phyloP scores from a whole-genome alignment of 2,888 invertebrate species.

The Macropis europaea region DNA sequence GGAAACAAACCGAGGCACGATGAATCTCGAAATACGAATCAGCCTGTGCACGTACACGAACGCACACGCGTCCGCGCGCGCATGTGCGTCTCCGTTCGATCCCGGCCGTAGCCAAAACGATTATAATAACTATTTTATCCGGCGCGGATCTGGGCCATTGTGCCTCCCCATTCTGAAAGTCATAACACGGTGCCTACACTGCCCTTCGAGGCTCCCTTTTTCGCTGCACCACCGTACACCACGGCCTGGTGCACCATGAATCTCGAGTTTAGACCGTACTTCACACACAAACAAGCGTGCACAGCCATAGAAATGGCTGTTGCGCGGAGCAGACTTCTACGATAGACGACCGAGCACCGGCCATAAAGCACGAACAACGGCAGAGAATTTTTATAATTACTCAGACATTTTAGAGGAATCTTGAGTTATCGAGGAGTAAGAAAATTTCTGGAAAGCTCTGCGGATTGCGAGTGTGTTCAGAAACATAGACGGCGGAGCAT shows the following conservation, averaged over 20 bases:
- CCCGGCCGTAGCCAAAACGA: slow-evolving; percentile 73
- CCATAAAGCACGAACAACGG: too few relatives aligned
- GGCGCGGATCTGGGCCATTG: slow-evolving; percentile 79
- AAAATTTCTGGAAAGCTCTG: too few relatives aligned
- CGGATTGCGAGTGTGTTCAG: too few relatives aligned
- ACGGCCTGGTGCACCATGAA: slow-evolving; percentile 60
- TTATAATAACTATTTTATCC: slow-evolving; percentile 80
- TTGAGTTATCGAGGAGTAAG: too few relatives aligned
- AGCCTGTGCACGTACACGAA: slow-evolving; percentile 18
- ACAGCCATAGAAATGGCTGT: too few relatives aligned
- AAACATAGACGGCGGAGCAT: too few relatives aligned
- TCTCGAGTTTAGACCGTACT: slow-evolving; percentile 58
- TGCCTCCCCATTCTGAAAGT: slow-evolving; percentile 79
- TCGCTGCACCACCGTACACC: slow-evolving; percentile 36
- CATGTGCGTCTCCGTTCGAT: slow-evolving; percentile 41
- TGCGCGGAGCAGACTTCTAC: too few relatives aligned
- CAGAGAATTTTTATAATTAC: too few relatives aligned
- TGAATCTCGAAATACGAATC: slow-evolving; percentile 17
- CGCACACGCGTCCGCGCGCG: slow-evolving; percentile 1
- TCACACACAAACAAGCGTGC: too few relatives aligned
- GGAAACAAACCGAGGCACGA: slow-evolving; percentile 8
- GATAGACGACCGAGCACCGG: too few relatives aligned
- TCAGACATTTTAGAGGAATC: too few relatives aligned
- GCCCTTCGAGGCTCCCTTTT: slow-evolving; percentile 64
- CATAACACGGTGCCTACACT: slow-evolving; percentile 78